A percentile compares a stretch with the other conserved stretches of the same genome.
Conservation (phyloP, 1,140 invertebrate genomes). For the Cylas formicarius region DNA sequence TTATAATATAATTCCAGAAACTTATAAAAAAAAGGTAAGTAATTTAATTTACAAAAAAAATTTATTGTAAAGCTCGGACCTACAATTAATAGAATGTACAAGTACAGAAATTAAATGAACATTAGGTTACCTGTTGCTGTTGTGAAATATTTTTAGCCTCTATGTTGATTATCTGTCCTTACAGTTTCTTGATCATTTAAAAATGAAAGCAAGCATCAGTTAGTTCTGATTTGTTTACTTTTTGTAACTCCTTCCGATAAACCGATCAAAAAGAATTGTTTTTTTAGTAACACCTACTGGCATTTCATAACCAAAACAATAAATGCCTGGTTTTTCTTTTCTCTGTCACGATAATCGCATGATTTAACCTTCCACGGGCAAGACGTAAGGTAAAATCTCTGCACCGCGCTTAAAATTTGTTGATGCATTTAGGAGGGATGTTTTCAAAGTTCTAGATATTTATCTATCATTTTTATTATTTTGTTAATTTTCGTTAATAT, state of each 20-base stretch:
- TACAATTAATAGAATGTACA: conserved; percentile 4
- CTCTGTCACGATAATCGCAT: conserved; percentile 33
- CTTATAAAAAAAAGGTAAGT: conserved; percentile 1
- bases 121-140: not conserved
- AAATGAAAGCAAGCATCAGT: conserved; percentile 31
- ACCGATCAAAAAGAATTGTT: conserved; percentile 33
- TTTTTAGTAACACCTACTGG: conserved; percentile 31
- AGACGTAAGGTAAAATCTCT: conserved; percentile 7
- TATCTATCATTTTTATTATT: no score
- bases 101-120: conserved; percentile 5
- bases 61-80: not conserved
- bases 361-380: conserved; percentile 32
- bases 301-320: conserved; percentile 28
- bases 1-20: not conserved
- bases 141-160: conserved; percentile 3
- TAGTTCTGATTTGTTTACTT: conserved; percentile 28
- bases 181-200: conserved; percentile 24
- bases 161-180: conserved; percentile 8
- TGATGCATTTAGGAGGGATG: no score
- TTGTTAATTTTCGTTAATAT: no score
- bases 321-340: conserved; percentile 31
- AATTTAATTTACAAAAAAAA: conserved; percentile 1
- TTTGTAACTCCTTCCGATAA: conserved; percentile 25
- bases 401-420: no score
- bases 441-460: no score